Evolutionary conservation across 2,888 invertebrate genomes (phyloP).

Genomic region (Mythimna pallens): DNA sequence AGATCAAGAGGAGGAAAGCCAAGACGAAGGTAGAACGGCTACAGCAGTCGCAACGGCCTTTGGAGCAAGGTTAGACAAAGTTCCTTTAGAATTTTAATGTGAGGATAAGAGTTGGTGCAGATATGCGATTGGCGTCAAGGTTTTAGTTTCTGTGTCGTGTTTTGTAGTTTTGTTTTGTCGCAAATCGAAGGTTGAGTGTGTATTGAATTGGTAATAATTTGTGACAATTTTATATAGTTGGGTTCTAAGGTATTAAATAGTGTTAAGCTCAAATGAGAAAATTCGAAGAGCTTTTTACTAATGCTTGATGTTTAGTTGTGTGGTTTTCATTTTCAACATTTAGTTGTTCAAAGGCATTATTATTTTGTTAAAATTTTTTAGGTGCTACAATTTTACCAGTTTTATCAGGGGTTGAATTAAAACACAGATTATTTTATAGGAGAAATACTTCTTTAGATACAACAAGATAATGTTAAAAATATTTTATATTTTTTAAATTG

Average conservation of each 20-base stretch:
- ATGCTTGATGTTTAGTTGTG: not conserved
- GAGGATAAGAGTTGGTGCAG: constrained; percentile 34
- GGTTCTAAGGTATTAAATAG: not conserved
- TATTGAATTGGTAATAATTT: constrained; percentile 39
- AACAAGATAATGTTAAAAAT: too few relatives aligned
- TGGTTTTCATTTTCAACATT: too few relatives aligned
- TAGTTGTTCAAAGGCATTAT: too few relatives aligned
- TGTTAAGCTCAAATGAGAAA: not conserved
- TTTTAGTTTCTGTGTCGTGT: constrained; percentile 11
- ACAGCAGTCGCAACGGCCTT: constrained; percentile 87
- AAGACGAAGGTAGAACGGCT: constrained; percentile 74
- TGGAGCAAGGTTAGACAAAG: constrained; percentile 81
- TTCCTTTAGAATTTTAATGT: constrained; percentile 69
- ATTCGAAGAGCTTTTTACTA: not conserved
- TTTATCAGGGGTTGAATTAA: too few relatives aligned
- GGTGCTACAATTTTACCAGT: too few relatives aligned
- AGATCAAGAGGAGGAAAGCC: constrained; percentile 71
- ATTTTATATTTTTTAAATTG: too few relatives aligned
- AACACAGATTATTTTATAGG: too few relatives aligned
- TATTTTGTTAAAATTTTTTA: too few relatives aligned
- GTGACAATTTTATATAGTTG: not conserved
- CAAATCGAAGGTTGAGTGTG: constrained; percentile 33
- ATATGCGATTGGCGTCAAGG: constrained; percentile 46
- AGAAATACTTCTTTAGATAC: too few relatives aligned
- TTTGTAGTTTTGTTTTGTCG: constrained; percentile 24